These are phyloP conservation scores for Mormyrus iriodes DNA, from an alignment of 2,113 vertebrate genomes.

Conservation along the genomic window DNA sequence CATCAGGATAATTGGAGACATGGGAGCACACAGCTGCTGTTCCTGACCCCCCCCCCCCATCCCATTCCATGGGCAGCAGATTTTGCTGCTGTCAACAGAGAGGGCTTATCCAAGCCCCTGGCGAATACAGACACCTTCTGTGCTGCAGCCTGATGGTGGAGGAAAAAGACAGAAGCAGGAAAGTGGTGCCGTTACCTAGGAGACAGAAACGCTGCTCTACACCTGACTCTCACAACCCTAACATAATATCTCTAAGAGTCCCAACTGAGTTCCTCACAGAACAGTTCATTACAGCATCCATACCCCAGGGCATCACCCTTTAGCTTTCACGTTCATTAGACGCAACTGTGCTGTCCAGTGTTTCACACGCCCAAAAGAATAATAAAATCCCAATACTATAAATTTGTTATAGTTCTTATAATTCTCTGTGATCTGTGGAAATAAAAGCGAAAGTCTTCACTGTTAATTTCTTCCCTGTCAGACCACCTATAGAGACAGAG, in stretches of 20 bases:
- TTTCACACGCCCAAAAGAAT: not conserved
- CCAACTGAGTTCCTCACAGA: not conserved
- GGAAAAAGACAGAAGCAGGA: not conserved
- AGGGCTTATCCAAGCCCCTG: not conserved
- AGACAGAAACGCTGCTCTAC: not conserved
- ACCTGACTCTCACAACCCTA: not conserved
- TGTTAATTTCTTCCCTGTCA: not conserved
- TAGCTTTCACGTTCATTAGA: not conserved
- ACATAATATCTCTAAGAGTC: not conserved
- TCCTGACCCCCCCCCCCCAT: not conserved
- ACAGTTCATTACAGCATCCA: not conserved
- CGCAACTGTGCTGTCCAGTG: not conserved
- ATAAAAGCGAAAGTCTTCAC: not conserved
- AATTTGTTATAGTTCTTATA: not conserved
- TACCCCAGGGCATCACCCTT: not conserved
- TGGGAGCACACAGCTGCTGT: not conserved
- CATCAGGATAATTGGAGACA: not conserved
- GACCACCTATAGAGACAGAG: not conserved
- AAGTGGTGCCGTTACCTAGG: not conserved
- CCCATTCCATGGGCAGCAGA: not conserved
- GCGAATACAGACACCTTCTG: not conserved
- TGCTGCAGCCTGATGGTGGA: not conserved
- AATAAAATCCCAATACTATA: not conserved
- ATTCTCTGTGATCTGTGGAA: not conserved
- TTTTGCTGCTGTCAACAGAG: not conserved